These are phyloP conservation scores for Stigmatopora argus DNA, from an alignment of 2,113 vertebrate species.

Conservation along the genomic window DNA sequence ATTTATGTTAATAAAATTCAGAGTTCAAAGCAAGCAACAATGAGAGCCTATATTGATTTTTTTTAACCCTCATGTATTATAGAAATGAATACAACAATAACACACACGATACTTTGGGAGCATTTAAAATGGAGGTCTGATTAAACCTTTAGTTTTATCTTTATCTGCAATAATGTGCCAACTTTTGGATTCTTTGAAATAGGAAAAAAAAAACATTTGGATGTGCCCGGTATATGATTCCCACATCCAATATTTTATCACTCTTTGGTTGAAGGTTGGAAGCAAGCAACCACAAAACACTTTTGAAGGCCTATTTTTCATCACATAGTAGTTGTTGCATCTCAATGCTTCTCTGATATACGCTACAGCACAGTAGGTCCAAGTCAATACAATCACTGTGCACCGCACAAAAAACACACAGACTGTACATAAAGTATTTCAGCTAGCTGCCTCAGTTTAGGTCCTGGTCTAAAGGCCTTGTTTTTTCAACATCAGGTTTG, in stretches of 20 bases:
- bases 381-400: constrained; percentile 23
- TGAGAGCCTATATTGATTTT: constrained; percentile 20
- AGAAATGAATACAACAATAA: constrained; percentile 23
- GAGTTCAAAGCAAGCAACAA: constrained; percentile 13
- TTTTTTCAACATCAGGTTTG: constrained; percentile 10
- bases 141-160: constrained; percentile 33
- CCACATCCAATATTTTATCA: constrained; percentile 13
- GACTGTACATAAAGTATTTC: constrained; percentile 10
- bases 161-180: constrained; percentile 12
- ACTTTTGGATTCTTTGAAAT: constrained; percentile 9
- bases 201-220: constrained; percentile 1
- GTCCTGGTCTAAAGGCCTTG: constrained; percentile 17
- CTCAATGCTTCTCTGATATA: constrained; percentile 16
- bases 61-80: constrained; percentile 7
- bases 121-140: constrained; percentile 28
- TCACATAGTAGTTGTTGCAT: constrained; percentile 6
- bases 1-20: background rate
- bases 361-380: constrained; percentile 13
- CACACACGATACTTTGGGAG: constrained; percentile 10
- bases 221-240: constrained; percentile 2
- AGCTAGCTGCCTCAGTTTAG: constrained; percentile 47
- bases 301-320: constrained; percentile 43
- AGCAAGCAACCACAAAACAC: constrained; percentile 31
- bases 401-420: constrained; percentile 28
- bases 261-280: constrained; percentile 54